Percentiles rank a stretch among this genome's conserved stretches.
Evolutionary conservation across 2,888 invertebrate species (phyloP).

Genomic region (Lysandra coridon): DNA sequence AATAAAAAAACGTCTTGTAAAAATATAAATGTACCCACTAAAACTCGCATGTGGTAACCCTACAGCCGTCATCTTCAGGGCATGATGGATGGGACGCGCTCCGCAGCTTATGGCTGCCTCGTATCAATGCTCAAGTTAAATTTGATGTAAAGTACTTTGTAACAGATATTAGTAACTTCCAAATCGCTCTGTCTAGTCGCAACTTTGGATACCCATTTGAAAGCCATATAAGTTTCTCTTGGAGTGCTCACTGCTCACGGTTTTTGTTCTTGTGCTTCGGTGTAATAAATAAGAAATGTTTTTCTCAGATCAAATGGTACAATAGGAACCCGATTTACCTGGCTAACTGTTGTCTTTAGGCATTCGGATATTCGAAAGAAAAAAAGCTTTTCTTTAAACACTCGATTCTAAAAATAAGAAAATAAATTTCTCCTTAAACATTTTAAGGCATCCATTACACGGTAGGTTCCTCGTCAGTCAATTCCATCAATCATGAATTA

Average conservation of each 20-base stretch:
- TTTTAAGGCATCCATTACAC: too few relatives aligned
- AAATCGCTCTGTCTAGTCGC: slow-evolving; percentile 20
- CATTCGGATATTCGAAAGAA: too few relatives aligned
- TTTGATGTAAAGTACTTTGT: slow-evolving; percentile 32
- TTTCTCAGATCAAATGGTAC: too few relatives aligned
- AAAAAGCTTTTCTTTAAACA: too few relatives aligned
- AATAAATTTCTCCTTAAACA: too few relatives aligned
- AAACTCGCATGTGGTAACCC: slow-evolving; percentile 33
- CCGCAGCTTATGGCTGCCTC: slow-evolving; percentile 32
- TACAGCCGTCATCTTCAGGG: slow-evolving; percentile 43
- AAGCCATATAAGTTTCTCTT: slow-evolving; percentile 12
- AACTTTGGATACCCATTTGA: slow-evolving; percentile 4
- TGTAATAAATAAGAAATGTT: too few relatives aligned
- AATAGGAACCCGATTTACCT: too few relatives aligned
- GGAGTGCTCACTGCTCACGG: background rate
- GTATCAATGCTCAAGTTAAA: slow-evolving; percentile 33
- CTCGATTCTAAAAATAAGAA: too few relatives aligned
- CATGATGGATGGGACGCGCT: slow-evolving; percentile 43
- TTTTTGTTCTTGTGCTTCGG: background rate
- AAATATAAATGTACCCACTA: background rate
- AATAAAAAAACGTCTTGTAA: too few relatives aligned
- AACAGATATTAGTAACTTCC: slow-evolving; percentile 30
- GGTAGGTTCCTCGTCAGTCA: too few relatives aligned
- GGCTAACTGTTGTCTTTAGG: too few relatives aligned
- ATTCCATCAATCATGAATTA: too few relatives aligned